Conservation (phyloP, 2,888 invertebrate genomes). For the Galerucella calmariensis region DNA sequence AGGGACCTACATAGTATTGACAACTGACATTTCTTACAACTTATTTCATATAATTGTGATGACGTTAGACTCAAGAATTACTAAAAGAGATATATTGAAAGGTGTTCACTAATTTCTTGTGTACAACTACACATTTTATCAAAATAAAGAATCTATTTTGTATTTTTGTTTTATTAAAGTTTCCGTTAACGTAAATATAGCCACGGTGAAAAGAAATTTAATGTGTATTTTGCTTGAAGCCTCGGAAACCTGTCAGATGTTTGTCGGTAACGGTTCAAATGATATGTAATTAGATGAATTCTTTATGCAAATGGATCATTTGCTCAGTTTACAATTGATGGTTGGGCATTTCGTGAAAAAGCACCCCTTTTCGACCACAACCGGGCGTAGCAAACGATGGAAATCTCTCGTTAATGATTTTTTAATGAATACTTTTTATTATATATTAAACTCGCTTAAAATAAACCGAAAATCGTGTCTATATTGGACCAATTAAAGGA, state of each 20-base stretch:
- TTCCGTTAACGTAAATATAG: conserved; percentile 20
- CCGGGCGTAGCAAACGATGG: not conserved
- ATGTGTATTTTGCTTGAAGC: conserved; percentile 44
- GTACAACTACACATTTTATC: not conserved
- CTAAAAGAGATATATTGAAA: too few relatives aligned
- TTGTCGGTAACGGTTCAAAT: conserved; percentile 54
- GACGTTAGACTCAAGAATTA: too few relatives aligned
- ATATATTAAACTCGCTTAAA: not conserved
- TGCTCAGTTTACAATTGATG: conserved; percentile 50
- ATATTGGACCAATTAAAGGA: too few relatives aligned
- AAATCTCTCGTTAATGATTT: conserved; percentile 3
- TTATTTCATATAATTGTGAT: too few relatives aligned
- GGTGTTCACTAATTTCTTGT: too few relatives aligned
- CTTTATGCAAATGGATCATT: conserved; percentile 57
- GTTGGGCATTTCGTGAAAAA: not conserved
- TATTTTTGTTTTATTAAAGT: not conserved
- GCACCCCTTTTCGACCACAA: conserved; percentile 4
- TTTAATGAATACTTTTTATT: not conserved
- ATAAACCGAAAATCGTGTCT: not conserved
- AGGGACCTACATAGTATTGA: too few relatives aligned
- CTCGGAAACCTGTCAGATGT: conserved; percentile 56
- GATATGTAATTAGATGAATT: conserved; percentile 54
- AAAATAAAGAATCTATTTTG: not conserved
- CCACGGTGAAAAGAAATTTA: conserved; percentile 13
- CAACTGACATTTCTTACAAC: too few relatives aligned